Percentiles rank a stretch among this genome's conserved stretches.
Evolutionary conservation across 2,888 invertebrate genomes (phyloP).

Genomic region (Ennomos fuscantarius): DNA sequence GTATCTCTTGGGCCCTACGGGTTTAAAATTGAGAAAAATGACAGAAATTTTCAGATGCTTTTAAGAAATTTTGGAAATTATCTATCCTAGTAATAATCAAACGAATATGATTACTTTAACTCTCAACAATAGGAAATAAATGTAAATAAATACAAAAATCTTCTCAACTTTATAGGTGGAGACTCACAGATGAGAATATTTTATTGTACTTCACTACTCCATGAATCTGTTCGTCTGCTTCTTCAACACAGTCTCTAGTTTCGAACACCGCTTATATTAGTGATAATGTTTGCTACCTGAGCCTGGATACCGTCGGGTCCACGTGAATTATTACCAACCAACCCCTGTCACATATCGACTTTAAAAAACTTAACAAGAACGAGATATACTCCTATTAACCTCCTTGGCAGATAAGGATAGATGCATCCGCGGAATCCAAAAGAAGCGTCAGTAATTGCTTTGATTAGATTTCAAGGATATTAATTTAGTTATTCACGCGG

Average conservation of each 20-base stretch:
- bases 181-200: too few species aligned
- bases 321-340: constrained; percentile 79
- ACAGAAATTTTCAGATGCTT: too few species aligned
- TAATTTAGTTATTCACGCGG: constrained; percentile 79
- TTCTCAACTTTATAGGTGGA: too few species aligned
- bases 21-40: too few species aligned
- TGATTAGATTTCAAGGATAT: constrained; percentile 84
- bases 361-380: constrained; percentile 65
- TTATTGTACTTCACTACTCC: constrained; percentile 44
- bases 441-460: constrained; percentile 78
- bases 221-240: constrained; percentile 40
- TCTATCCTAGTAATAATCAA: too few species aligned
- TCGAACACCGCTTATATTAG: constrained; percentile 75
- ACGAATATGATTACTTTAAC: too few species aligned
- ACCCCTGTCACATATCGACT: constrained; percentile 79
- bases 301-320: constrained; percentile 75
- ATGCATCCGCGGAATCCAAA: constrained; percentile 49
- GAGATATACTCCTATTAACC: constrained; percentile 41
- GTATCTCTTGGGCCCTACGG: too few species aligned
- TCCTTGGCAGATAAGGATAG: constrained; percentile 24
- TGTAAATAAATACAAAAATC: too few species aligned
- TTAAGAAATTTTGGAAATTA: too few species aligned
- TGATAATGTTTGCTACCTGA: constrained; percentile 84
- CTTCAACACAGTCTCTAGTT: constrained; percentile 54
- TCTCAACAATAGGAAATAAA: too few species aligned